phyloP scores from a whole-genome alignment of 2,888 invertebrate genomes.

The Byasa hedistus region DNA sequence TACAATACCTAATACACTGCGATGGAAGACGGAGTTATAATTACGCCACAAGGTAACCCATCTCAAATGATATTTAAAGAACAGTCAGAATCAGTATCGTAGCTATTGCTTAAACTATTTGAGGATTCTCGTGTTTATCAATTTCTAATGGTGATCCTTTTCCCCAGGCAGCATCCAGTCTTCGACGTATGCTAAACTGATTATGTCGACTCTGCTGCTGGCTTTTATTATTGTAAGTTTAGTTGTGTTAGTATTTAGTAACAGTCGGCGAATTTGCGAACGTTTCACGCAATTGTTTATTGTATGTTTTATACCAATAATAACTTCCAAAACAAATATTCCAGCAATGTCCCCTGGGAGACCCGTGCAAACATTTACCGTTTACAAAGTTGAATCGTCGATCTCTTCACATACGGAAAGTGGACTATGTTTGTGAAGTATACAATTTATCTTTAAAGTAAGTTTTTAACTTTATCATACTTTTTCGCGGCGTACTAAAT shows the following conservation, averaged over 20 bases:
- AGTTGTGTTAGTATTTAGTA: neutral
- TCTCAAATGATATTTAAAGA: too few relatives aligned
- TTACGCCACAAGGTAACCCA: too few relatives aligned
- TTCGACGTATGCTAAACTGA: conserved; percentile 9
- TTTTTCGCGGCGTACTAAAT: conserved; percentile 13
- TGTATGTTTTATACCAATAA: too few relatives aligned
- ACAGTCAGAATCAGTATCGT: too few relatives aligned
- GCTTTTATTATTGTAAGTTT: conserved; percentile 50
- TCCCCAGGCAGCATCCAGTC: conserved; percentile 3
- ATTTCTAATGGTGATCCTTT: neutral
- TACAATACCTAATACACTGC: too few relatives aligned
- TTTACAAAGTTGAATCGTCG: neutral
- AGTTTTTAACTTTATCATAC: conserved; percentile 32
- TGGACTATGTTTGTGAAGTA: conserved; percentile 45
- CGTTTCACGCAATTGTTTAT: too few relatives aligned
- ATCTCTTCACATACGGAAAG: conserved; percentile 13
- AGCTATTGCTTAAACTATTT: too few relatives aligned
- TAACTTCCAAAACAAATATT: conserved; percentile 26
- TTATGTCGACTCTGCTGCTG: conserved; percentile 35
- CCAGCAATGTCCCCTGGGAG: conserved; percentile 54
- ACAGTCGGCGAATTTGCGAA: too few relatives aligned
- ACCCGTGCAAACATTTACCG: conserved; percentile 37
- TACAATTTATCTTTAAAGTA: conserved; percentile 41
- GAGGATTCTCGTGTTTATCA: too few relatives aligned
- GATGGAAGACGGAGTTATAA: too few relatives aligned